These are phyloP conservation scores for Neostethus bicornis DNA, from an alignment of 2,797 vertebrate genomes.

Conservation along the genomic window DNA sequence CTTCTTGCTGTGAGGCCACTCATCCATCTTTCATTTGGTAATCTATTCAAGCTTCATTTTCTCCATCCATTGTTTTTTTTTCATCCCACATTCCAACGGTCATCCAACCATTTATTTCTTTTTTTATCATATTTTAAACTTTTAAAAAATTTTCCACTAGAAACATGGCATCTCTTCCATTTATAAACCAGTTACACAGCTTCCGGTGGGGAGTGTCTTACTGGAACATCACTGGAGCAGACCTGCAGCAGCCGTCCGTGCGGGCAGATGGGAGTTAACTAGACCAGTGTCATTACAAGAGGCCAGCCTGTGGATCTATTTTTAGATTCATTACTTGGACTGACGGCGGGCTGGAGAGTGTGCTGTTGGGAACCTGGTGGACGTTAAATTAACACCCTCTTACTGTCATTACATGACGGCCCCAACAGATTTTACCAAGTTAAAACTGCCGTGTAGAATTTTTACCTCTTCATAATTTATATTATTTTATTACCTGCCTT, in stretches of 20 bases:
- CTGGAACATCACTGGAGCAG: constrained; percentile 2
- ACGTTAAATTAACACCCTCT: constrained; percentile 60
- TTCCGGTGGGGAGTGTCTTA: not conserved
- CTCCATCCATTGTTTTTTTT: no score
- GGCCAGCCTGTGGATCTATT: constrained; percentile 57
- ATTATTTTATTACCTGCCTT: no score
- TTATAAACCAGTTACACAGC: no score
- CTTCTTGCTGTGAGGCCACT: no score
- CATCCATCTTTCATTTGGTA: no score
- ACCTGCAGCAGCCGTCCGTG: constrained; percentile 8
- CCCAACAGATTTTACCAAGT: constrained; percentile 14
- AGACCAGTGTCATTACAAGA: constrained; percentile 51
- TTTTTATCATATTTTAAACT: no score
- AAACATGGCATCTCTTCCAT: no score
- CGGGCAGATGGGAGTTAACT: constrained; percentile 22
- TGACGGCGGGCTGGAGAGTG: constrained; percentile 34
- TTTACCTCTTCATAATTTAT: no score
- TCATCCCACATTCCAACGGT: no score
- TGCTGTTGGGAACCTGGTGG: constrained; percentile 47
- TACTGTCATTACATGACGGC: constrained; percentile 48
- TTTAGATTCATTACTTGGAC: constrained; percentile 44
- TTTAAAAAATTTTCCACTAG: no score
- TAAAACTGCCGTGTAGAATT: constrained; percentile 14
- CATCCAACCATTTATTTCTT: no score
- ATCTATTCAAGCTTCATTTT: no score